Conservation (phyloP, 2,888 invertebrate species). For the Gastracanthus pulcherrimus region DNA sequence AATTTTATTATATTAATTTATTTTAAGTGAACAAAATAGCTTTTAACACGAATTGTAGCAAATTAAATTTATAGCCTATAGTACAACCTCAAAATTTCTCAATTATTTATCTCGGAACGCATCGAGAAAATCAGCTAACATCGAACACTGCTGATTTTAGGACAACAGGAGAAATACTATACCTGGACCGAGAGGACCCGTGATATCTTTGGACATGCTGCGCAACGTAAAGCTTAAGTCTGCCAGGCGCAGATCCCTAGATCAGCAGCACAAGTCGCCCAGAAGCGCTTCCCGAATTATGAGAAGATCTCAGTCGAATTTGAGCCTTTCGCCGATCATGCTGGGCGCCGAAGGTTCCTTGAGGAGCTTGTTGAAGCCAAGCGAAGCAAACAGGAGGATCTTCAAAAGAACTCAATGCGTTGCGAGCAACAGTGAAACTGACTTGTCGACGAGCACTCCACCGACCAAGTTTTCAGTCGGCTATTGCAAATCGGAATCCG, state of each 20-base stretch:
- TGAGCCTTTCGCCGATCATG: conserved; percentile 67
- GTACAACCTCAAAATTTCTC: no score
- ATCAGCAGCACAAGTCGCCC: conserved; percentile 67
- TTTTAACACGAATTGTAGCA: no score
- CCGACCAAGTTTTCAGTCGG: conserved; percentile 2
- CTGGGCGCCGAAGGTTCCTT: conserved; percentile 64
- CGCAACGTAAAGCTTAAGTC: conserved; percentile 73
- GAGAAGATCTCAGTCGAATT: conserved; percentile 60
- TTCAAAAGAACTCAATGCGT: conserved; percentile 53
- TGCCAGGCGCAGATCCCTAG: conserved; percentile 64
- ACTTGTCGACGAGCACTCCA: conserved; percentile 5
- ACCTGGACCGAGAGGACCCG: conserved; percentile 66
- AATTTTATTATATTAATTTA: no score
- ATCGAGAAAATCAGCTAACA: background rate
- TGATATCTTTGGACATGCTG: conserved; percentile 73
- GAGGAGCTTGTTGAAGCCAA: conserved; percentile 65
- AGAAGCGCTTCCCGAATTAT: conserved; percentile 63
- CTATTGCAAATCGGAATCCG: conserved; percentile 26
- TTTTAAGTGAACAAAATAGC: no score
- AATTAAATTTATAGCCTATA: no score
- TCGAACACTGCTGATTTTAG: conserved; percentile 59
- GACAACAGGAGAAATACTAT: conserved; percentile 64
- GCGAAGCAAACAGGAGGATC: conserved; percentile 63
- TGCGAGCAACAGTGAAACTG: conserved; percentile 24
- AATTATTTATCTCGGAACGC: background rate